Evolutionary conservation across 2,888 invertebrate genomes (phyloP), one percentile per base, ranked within the genome.

Genomic region (Pseudanteris insignis): DNA sequence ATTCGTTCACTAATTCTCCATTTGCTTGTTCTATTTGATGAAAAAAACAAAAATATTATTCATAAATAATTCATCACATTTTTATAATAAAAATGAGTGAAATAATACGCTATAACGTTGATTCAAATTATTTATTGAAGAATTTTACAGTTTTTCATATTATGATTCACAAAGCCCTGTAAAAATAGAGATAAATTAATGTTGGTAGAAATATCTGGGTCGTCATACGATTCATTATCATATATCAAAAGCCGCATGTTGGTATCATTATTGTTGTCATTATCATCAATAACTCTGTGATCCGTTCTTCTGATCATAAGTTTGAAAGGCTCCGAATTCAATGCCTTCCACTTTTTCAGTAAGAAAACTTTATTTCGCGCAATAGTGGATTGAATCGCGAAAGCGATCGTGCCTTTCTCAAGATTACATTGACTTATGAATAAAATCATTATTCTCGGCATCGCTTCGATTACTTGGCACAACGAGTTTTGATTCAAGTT

Each of bases 231-330:
- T 24, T 57, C 57, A 14, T 62, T 62, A 25, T 62, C 46, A 18
- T 63, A 63, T 33, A 63, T 34, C 8, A 63, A 36, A 12, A 63
- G 44, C n/a, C 58, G 28, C 33, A 63, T 28, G 15, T 29, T 26
- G 1, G 7, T 8, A 30, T 51, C 37, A 4, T 11, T 7, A 10
- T 21, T 26, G 4, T 0, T 3, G 2, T 28, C 2, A 10, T 7
- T 14, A 14, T 1, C 0, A 21, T 21, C 4, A 18, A 1, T 13
- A 3, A 8, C 13, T 8, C 26, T 6, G 11, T 32, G 15, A 2
- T 18, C 14, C 2, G 2, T 33, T 8, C 21, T 24, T 6, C 25
- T 47, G 7, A 63, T 32, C 7, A 53, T 29, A 1, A 58, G 21
- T 30, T 41, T 47, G 28, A 63, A 58, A 15, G 63, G 63, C 3